These are phyloP conservation scores for Prochilodus magdalenae DNA, from an alignment of 2,113 vertebrate genomes.

Conservation along the genomic window DNA sequence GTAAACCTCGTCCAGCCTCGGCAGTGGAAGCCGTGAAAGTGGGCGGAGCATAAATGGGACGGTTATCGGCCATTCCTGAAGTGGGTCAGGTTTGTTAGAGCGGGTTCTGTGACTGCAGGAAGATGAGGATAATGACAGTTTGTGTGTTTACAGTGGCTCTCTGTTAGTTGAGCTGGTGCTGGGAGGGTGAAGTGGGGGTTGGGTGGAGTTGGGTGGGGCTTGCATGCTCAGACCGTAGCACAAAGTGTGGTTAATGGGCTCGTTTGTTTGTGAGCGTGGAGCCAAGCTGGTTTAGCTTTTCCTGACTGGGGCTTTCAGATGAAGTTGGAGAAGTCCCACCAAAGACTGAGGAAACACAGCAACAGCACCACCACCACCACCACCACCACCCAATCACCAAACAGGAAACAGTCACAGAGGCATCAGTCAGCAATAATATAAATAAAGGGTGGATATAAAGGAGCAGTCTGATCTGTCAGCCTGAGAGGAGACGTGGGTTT, in stretches of 20 bases:
- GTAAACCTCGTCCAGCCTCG: neutral
- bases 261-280: neutral
- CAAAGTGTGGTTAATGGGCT: too few species aligned
- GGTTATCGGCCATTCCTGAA: too few species aligned
- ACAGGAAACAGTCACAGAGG: neutral
- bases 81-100: neutral
- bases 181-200: neutral
- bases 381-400: too few species aligned
- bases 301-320: slow-evolving; percentile 4
- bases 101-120: neutral
- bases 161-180: neutral
- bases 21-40: too few species aligned
- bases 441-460: neutral
- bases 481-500: neutral
- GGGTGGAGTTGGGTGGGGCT: too few species aligned
- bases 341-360: neutral
- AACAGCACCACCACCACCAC: neutral
- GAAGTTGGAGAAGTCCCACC: neutral
- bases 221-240: too few species aligned
- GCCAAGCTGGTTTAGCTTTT: neutral
- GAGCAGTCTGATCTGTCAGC: neutral
- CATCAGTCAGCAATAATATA: slow-evolving; percentile 21
- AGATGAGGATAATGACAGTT: neutral
- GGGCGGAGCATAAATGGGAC: too few species aligned
- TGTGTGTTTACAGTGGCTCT: neutral